These are phyloP conservation scores for Oenanthe melanoleuca DNA, from an alignment of 2,113 vertebrate genomes.

Conservation along the genomic window DNA sequence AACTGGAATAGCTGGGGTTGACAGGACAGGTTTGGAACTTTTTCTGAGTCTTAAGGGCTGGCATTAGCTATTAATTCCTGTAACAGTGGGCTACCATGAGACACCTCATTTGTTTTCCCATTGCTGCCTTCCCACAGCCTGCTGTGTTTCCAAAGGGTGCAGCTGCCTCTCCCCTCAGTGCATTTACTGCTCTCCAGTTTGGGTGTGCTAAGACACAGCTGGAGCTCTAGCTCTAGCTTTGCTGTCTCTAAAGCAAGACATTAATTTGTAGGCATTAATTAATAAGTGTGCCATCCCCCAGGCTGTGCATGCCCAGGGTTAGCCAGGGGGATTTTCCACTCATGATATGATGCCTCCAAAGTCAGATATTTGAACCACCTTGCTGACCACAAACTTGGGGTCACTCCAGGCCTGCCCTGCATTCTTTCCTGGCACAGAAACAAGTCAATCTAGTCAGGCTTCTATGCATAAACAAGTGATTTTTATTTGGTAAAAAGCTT, in stretches of 20 bases:
- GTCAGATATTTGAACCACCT: background rate
- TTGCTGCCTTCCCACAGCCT: background rate
- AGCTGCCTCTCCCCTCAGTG: background rate
- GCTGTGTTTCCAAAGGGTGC: background rate
- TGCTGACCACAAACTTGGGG: background rate
- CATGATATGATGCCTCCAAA: rapidly evolving
- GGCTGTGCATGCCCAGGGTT: background rate
- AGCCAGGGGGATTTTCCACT: background rate
- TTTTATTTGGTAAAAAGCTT: background rate
- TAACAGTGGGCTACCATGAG: background rate
- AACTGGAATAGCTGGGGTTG: background rate
- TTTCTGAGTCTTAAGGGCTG: background rate
- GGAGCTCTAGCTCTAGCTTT: background rate
- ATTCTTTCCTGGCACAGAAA: background rate
- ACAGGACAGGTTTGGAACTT: background rate
- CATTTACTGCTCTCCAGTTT: background rate
- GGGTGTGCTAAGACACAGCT: background rate
- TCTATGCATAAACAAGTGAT: background rate
- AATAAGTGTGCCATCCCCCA: background rate
- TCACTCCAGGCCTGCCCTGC: background rate
- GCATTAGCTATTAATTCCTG: background rate
- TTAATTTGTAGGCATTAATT: background rate
- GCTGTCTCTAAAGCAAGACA: background rate
- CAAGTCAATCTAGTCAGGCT: background rate
- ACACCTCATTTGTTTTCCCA: background rate